Evolutionary conservation across 2,888 invertebrate genomes (phyloP), one percentile per base, ranked within the genome.

Genomic region (Drosophila diplacantha): DNA sequence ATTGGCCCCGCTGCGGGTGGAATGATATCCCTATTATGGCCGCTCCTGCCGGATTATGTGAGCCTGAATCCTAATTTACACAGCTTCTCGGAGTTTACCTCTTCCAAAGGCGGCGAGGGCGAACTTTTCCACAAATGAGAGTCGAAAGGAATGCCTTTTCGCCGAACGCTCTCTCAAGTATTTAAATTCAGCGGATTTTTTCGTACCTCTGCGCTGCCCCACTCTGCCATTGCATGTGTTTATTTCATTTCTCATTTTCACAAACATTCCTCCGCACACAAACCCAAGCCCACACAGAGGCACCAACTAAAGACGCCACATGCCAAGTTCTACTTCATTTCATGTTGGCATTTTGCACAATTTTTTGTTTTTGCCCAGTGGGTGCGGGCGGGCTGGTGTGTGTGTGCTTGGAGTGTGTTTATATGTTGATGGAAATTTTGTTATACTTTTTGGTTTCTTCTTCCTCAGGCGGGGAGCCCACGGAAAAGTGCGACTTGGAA

Each of bases 381-480:
- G 56, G 31, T 29, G 46, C 2, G 24, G 24, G 9, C 3, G n/a
- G n/a, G 22, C 22, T 22, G 22, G 22, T 6, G 22, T 22, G 22
- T 37, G 49, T 50, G 49, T 44, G 47, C 4, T 22, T 14, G 24
- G 22, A 24, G 44, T 44, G 32, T 59, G 39, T 59, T 54, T 58
- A 49, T 57, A 35, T 61, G 32, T 66, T 78, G 70, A 63, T 73
- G 72, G 64, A 75, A 78, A 75, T 80, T 72, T 72, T 54, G 71
- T 70, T 70, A 79, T 75, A 75, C 76, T 71, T 73, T 81, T 67
- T 58, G 74, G 75, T 63, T 72, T 64, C 66, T 67, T 71, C 65
- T 74, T 74, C 65, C 72, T 74, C 53, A 65, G 50, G 63, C 34
- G n/a, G 31, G 38, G 41, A 29, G 14, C 38, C 29, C 41, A 34